Conservation (phyloP, 2,113 vertebrate species). For the Mohoua ochrocephala region DNA sequence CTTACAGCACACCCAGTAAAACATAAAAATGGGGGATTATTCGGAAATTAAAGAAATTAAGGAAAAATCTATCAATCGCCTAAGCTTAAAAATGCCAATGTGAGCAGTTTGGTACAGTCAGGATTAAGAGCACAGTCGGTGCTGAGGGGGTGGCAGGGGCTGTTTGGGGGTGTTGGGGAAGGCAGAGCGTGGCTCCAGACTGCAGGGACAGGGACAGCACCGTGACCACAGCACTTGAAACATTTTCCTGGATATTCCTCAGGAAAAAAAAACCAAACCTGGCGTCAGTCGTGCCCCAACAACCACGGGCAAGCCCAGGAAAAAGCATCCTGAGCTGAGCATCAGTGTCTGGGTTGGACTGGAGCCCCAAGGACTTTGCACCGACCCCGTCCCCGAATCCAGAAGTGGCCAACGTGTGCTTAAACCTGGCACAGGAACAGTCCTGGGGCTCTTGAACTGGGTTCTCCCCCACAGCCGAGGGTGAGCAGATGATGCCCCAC, state of each 20-base stretch:
- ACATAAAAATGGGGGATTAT: neutral
- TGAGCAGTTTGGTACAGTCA: neutral
- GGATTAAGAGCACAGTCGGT: rapidly evolving
- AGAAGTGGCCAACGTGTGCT: rapidly evolving
- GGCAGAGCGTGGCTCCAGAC: neutral
- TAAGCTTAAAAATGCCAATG: neutral
- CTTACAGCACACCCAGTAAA: neutral
- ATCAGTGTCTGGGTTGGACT: rapidly evolving
- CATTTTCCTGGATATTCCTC: neutral
- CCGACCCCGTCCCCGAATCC: neutral
- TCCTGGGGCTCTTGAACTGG: neutral
- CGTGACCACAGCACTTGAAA: neutral
- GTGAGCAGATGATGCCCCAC: rapidly evolving
- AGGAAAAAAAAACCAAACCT: rapidly evolving
- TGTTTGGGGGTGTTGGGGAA: rapidly evolving
- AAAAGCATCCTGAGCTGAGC: rapidly evolving
- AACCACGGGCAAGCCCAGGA: neutral
- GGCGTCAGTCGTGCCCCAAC: neutral
- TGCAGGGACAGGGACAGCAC: neutral
- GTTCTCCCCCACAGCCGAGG: neutral
- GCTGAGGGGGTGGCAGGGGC: neutral
- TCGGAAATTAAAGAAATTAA: neutral
- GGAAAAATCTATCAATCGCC: neutral
- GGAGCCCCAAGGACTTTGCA: neutral
- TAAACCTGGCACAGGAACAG: neutral